Conservation (phyloP, 2,888 invertebrate genomes). For the Lithophane ornitopus region DNA sequence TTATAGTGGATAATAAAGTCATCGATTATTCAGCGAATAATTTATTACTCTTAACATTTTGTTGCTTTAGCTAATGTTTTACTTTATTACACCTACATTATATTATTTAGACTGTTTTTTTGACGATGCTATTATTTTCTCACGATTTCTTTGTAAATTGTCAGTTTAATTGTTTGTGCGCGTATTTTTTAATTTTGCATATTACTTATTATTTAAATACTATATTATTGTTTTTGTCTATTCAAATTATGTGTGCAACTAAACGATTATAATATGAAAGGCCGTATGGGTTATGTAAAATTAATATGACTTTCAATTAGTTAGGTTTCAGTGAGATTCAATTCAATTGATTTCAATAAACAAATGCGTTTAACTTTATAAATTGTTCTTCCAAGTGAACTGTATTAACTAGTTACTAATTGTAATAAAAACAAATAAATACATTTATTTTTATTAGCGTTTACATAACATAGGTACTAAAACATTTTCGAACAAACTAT, state of each 20-base stretch:
- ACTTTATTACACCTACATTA: constrained; percentile 24
- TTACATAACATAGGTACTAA: no score
- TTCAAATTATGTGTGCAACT: constrained; percentile 1
- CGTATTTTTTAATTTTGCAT: constrained; percentile 8
- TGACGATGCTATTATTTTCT: background rate
- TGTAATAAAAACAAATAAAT: background rate
- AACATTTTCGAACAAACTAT: background rate
- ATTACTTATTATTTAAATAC: constrained; percentile 17
- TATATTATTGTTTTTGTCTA: constrained; percentile 26
- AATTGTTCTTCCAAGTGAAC: background rate
- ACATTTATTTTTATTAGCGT: background rate
- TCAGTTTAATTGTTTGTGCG: background rate
- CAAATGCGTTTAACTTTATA: background rate
- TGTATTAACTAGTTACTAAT: background rate
- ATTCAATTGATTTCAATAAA: no score
- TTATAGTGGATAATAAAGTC: constrained; percentile 77
- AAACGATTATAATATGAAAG: constrained; percentile 22
- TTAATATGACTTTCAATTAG: constrained; percentile 19
- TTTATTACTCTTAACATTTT: constrained; percentile 71
- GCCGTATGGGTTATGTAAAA: background rate
- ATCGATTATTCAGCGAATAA: constrained; percentile 76
- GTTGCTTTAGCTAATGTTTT: constrained; percentile 34
- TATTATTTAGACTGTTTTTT: background rate
- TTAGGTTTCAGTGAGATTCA: no score
- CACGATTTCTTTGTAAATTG: background rate